Base-by-base conservation (phyloP, 2,797 vertebrate genomes). In the Choloepus didactylus region DNA sequence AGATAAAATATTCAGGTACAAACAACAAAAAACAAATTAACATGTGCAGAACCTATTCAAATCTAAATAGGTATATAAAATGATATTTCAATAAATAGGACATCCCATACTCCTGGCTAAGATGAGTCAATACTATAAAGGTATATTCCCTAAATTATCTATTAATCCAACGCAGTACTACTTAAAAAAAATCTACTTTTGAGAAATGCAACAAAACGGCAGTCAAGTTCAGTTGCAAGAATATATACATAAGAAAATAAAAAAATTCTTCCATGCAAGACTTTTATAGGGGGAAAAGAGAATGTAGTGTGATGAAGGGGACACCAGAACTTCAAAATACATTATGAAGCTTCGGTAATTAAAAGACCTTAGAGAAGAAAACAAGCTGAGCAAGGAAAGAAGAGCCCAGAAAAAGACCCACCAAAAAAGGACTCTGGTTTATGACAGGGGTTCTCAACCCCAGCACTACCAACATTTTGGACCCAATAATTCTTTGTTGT, bases 161-260 rank as follows among this genome's bases (percentile, higher is more conserved):
- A 56, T 51, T 76, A 77, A 64, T 56, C 72, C 29, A 90, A 44
- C 27, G 41, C 9, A 86, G 67, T 69, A 60, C 49, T 86, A 81
- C 27, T 51, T 67, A 86, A 84, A 93, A 85, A 49, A 64, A 23
- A 89, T 70, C 46, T 84, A 18, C 79, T 64, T 38, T 23, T 3
- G 72, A 72, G 59, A 73, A 95, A 79, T 16, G 82, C 27, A 93
- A 92, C 46, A 79, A 92, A 95, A 89, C 9, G 11, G 56, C 27
- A 72, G 31, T 41, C 38, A 92, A 73, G 25, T 80, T 85, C 80
- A 80, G 72, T 29, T 73, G 19, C 38, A 73, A 89, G 46, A 93
- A 79, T 9, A 81, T 86, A 49, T 14, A 64, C 11, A 41, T 4
- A 23, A 85, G 56, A 77, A 81, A 77, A 88, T 56, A 14, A 5